These are phyloP conservation scores for Danio jaintianensis DNA, from an alignment of 2,797 vertebrate species.

Conservation along the genomic window DNA sequence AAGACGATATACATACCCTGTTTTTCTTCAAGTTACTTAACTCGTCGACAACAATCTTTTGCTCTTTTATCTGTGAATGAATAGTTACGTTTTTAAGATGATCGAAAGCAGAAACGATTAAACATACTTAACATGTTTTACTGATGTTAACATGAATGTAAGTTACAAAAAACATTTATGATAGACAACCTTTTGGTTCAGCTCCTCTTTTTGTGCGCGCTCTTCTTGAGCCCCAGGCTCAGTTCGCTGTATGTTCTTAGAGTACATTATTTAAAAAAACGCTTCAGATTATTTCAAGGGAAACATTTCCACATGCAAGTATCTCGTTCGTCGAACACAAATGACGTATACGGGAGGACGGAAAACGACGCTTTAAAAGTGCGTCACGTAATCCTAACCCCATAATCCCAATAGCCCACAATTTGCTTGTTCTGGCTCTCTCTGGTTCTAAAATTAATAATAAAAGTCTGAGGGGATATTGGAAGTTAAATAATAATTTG, in stretches of 20 bases:
- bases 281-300: not conserved
- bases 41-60: slow-evolving; percentile 91
- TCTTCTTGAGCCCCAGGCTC: slow-evolving; percentile 56
- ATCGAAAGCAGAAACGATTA: too few species aligned
- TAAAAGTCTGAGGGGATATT: too few species aligned
- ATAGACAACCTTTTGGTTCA: slow-evolving; percentile 75
- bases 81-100: not conserved
- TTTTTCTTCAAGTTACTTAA: slow-evolving; percentile 94
- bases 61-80: slow-evolving; percentile 87
- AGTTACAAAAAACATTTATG: not conserved
- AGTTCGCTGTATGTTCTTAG: slow-evolving; percentile 36
- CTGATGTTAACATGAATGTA: not conserved
- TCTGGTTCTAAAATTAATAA: too few species aligned
- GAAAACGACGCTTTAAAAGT: not conserved
- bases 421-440: too few species aligned
- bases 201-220: slow-evolving; percentile 69
- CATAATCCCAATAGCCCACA: not conserved
- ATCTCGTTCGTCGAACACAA: not conserved
- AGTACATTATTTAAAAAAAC: slow-evolving; percentile 67
- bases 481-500: too few species aligned
- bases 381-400: not conserved
- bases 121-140: not conserved
- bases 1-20: slow-evolving; percentile 76
- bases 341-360: not conserved
- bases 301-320: slow-evolving; percentile 20